Evolutionary conservation across 2,113 vertebrate genomes (phyloP).

Genomic region (Turnix velox): DNA sequence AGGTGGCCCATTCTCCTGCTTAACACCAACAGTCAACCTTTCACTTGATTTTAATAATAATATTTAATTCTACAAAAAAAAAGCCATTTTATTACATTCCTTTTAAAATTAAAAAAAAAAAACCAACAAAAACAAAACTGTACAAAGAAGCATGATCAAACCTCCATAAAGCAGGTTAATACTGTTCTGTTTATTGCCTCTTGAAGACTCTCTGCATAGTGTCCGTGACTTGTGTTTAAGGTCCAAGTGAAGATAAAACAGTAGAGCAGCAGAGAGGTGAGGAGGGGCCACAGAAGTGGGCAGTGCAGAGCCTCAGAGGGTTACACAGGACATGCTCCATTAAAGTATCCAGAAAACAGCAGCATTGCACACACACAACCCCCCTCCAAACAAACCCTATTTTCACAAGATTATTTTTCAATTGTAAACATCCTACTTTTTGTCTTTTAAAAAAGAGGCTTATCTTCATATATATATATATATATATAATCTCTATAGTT

Average conservation of each 20-base stretch:
- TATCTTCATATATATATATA: neutral
- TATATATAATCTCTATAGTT: conserved; percentile 12
- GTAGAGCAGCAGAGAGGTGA: conserved; percentile 70
- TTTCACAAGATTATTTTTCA: conserved; percentile 57
- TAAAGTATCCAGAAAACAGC: conserved; percentile 73
- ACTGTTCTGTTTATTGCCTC: conserved; percentile 78
- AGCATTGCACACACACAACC: conserved; percentile 64
- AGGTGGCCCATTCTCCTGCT: conserved; percentile 38
- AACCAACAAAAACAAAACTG: conserved; percentile 57
- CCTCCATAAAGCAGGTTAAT: conserved; percentile 74
- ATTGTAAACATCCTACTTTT: conserved; percentile 40
- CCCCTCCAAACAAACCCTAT: conserved; percentile 67
- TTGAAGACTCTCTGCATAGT: conserved; percentile 73
- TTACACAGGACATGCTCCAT: conserved; percentile 69
- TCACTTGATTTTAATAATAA: conserved; percentile 74
- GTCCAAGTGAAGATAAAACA: conserved; percentile 72
- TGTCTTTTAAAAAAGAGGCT: conserved; percentile 50
- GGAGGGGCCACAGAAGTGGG: conserved; percentile 64
- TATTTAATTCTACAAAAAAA: conserved; percentile 76
- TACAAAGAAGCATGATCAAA: conserved; percentile 78
- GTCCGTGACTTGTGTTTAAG: conserved; percentile 71
- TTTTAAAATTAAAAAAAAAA: conserved; percentile 59
- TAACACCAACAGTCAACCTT: conserved; percentile 74
- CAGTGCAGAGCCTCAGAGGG: conserved; percentile 69
- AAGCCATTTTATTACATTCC: conserved; percentile 74